Percentiles rank a stretch among this genome's conserved stretches.
phyloP scores from a whole-genome alignment of 2,113 vertebrate species.

The Catharus fuscescens region DNA sequence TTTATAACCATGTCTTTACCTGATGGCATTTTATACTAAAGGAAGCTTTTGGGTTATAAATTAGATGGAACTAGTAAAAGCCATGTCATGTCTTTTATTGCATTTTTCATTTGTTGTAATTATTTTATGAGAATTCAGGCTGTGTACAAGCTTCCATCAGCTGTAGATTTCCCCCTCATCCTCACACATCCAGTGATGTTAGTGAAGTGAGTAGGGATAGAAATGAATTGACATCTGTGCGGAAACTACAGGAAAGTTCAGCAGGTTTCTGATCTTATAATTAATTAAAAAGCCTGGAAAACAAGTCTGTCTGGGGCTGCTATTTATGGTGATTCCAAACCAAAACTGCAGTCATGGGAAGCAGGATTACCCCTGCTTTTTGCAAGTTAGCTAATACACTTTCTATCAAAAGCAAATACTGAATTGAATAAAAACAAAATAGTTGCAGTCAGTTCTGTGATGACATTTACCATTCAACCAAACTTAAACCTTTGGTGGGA shows the following conservation, averaged over 20 bases:
- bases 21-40: slow-evolving; percentile 54
- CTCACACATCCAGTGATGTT: not conserved
- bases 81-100: slow-evolving; percentile 49
- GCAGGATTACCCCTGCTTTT: not conserved
- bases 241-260: not conserved
- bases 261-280: not conserved
- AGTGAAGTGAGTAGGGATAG: not conserved
- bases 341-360: not conserved
- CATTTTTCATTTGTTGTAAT: slow-evolving; percentile 64
- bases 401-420: not conserved
- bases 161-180: not conserved
- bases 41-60: slow-evolving; percentile 55
- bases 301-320: not conserved
- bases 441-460: not conserved
- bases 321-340: not conserved
- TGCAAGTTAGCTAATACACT: not conserved
- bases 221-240: not conserved
- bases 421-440: not conserved
- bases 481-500: not conserved
- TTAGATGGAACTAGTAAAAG: slow-evolving; percentile 58
- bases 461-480: not conserved
- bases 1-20: slow-evolving; percentile 16
- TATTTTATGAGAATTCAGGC: slow-evolving; percentile 60
- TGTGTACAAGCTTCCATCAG: slow-evolving; percentile 27
- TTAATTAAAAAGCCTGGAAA: not conserved